A percentile compares a stretch with the other conserved stretches of the same genome.
These are phyloP conservation scores for Pasiphila rectangulata DNA, from an alignment of 2,888 invertebrate genomes.

Conservation along the genomic window DNA sequence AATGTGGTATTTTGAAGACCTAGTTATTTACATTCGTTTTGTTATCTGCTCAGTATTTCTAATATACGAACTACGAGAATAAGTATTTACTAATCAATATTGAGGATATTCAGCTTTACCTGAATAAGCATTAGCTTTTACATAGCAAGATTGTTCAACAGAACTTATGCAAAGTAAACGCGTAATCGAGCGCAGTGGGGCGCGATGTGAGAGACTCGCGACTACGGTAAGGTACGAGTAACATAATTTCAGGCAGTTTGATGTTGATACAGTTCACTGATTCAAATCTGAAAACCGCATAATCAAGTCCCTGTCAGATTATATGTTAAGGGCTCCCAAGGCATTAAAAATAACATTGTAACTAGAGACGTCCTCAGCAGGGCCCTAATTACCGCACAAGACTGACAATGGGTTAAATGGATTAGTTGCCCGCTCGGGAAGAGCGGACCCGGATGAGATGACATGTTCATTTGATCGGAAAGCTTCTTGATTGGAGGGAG, in stretches of 20 bases:
- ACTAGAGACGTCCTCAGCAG: slow-evolving; percentile 21
- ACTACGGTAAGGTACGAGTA: slow-evolving; percentile 6
- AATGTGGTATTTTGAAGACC: background rate
- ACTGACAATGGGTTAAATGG: slow-evolving; percentile 33
- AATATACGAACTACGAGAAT: background rate
- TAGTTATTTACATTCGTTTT: background rate
- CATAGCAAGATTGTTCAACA: slow-evolving; percentile 9
- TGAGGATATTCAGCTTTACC: slow-evolving; percentile 13
- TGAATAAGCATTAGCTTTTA: slow-evolving; percentile 10
- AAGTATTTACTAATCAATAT: slow-evolving; percentile 12
- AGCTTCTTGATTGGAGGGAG: slow-evolving; percentile 22
- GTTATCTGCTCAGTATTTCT: background rate
- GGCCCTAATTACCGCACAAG: slow-evolving; percentile 21
- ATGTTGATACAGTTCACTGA: slow-evolving; percentile 13
- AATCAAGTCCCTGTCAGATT: background rate
- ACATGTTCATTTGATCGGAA: slow-evolving; percentile 34
- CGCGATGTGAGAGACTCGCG: slow-evolving; percentile 7
- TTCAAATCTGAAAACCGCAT: background rate
- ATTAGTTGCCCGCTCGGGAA: slow-evolving; percentile 25
- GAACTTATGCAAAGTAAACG: slow-evolving; percentile 8
- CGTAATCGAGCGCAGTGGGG: slow-evolving; percentile 9
- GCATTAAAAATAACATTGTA: slow-evolving; percentile 11
- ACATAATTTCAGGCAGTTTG: slow-evolving; percentile 8
- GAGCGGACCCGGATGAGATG: slow-evolving; percentile 24
- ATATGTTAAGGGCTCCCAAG: background rate